Base-by-base conservation (phyloP, 2,797 vertebrate species). In the Sebastes hubbsi region DNA sequence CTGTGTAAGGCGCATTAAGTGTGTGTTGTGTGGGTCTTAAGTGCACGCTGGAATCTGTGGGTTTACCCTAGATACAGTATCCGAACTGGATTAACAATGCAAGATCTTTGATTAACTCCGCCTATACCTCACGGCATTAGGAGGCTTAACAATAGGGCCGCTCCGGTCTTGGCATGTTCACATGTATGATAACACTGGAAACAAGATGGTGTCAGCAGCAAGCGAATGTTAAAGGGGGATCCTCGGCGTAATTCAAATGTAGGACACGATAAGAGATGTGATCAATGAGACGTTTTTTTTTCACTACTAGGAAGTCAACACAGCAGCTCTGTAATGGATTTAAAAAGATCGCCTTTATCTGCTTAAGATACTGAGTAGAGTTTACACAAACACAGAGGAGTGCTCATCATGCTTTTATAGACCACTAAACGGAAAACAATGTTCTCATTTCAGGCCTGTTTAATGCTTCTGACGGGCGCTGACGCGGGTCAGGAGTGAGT, bases 21-120 rank as follows among this genome's bases (percentile, higher is more conserved):
- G 80, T 67, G 72, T 74, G 64, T 22, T 27, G 42, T 69, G 76
- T 20, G 32, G 46, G 76, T 88, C 73, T 87, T 82, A 65, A 86
- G 80, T 72, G 77, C 59, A 61, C 3, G n/a, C 80, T 32, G 75
- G 83, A 84, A 83, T 84, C 80, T 29, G 65, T 25, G 80, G 89
- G 85, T 93, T 95, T 91, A 91, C 78, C 93, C 91, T 70, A 88
- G 84, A 93, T 92, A 85, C 76, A 14, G 78, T 25, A 86, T 84
- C 75, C 10, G 66, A 81, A 87, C 84, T 84, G 86, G 93, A 95
- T 94, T 93, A 93, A 87, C 89, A 81, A 83, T 52, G 75, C 66
- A 25, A 80, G 85, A 87, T 86, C 80, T 91, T 88, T 82, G 84
- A 90, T 88, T 89, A 88, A 93, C 90, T 64, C 81, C 8, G 22